These are phyloP conservation scores for Dromius quadrimaculatus DNA, from an alignment of 2,888 invertebrate genomes.

Conservation along the genomic window DNA sequence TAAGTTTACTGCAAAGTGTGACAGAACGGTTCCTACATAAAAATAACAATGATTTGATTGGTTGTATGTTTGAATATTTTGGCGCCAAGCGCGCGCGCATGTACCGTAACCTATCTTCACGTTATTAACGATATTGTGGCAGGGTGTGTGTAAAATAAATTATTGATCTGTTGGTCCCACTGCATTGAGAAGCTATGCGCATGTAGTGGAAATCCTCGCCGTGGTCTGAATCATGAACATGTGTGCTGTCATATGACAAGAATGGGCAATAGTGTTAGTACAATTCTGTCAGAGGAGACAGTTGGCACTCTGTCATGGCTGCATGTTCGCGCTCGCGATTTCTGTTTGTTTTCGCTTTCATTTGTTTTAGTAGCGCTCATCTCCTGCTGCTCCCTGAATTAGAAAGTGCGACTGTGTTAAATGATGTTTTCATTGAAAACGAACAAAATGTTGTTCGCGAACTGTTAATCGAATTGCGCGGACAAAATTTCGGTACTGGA, in stretches of 20 bases:
- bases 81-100: no score
- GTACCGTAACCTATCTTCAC: no score
- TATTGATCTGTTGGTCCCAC: conserved; percentile 47
- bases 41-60: no score
- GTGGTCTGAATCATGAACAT: conserved; percentile 22
- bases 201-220: neutral
- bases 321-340: conserved; percentile 45
- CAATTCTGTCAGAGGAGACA: conserved; percentile 37
- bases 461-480: conserved; percentile 40
- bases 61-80: no score
- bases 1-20: no score
- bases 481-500: conserved; percentile 39
- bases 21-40: no score
- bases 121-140: no score
- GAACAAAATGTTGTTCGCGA: conserved; percentile 8
- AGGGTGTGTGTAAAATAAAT: neutral
- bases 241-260: conserved; percentile 36
- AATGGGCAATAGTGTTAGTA: conserved; percentile 34
- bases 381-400: conserved; percentile 10
- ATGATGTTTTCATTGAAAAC: conserved; percentile 6
- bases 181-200: conserved; percentile 38
- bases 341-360: conserved; percentile 46
- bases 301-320: conserved; percentile 51
- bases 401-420: conserved; percentile 10
- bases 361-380: conserved; percentile 38